Evolutionary conservation across 2,113 vertebrate species (phyloP).

Genomic region (Periophthalmus modestus): DNA sequence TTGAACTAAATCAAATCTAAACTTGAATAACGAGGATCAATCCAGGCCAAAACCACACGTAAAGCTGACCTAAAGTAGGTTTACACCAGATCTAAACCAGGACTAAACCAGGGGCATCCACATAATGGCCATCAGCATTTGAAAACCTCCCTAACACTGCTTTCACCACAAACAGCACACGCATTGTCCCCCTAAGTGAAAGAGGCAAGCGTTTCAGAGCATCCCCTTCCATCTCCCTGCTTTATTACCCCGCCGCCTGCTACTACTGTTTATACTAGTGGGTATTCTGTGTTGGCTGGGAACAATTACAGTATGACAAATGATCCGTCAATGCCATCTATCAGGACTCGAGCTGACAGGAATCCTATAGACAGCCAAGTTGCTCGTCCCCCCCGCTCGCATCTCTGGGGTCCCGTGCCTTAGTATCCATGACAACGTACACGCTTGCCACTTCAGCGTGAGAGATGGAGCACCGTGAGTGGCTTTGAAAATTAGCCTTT

Average conservation of each 20-base stretch:
- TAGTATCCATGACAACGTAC: conserved; percentile 92
- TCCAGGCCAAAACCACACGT: too few species aligned
- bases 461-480: conserved; percentile 78
- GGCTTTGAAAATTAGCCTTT: conserved; percentile 83
- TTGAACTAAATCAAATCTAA: too few species aligned
- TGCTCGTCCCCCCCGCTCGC: conserved; percentile 88
- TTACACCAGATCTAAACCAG: neutral
- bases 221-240: conserved; percentile 87
- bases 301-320: conserved; percentile 99
- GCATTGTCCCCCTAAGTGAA: conserved; percentile 88
- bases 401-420: conserved; percentile 95
- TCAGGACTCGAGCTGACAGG: conserved; percentile 92
- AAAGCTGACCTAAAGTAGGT: neutral
- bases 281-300: conserved; percentile 97
- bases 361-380: conserved; percentile 96
- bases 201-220: conserved; percentile 87
- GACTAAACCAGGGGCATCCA: neutral
- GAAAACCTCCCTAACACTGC: neutral
- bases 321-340: conserved; percentile 99
- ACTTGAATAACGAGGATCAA: too few species aligned
- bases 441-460: conserved; percentile 78
- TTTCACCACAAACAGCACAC: conserved; percentile 66
- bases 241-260: conserved; percentile 93
- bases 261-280: conserved; percentile 96
- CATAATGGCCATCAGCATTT: neutral